Conservation (phyloP, 2,113 vertebrate species). For the Rhinichthys klamathensis region DNA sequence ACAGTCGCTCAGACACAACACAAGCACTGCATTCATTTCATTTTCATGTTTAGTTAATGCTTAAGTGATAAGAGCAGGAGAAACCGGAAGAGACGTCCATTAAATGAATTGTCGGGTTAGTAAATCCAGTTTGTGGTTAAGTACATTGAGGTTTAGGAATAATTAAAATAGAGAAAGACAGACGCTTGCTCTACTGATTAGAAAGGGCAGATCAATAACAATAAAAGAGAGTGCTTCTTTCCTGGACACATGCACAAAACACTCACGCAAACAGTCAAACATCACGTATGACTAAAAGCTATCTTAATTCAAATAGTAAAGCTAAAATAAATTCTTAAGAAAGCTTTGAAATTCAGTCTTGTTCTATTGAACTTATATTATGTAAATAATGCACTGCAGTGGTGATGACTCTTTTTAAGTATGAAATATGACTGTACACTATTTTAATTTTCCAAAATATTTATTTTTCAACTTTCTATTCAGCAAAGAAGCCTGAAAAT, state of each 20-base stretch:
- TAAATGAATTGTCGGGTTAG: conserved; percentile 33
- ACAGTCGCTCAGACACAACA: not conserved
- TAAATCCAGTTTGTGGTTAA: conserved; percentile 36
- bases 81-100: not conserved
- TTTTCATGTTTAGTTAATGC: not conserved
- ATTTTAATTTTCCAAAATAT: too few species aligned
- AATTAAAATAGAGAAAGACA: conserved; percentile 19
- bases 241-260: not conserved
- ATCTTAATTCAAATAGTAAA: not conserved
- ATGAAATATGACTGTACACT: not conserved
- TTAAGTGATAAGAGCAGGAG: not conserved
- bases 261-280: not conserved
- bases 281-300: too few species aligned
- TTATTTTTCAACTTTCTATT: too few species aligned
- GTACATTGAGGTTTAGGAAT: not conserved
- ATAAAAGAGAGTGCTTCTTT: not conserved
- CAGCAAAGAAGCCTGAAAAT: too few species aligned
- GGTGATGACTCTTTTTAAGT: not conserved
- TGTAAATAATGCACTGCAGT: not conserved
- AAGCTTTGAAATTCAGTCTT: not conserved
- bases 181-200: not conserved
- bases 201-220: conserved; percentile 8
- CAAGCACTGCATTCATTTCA: not conserved
- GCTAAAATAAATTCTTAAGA: not conserved
- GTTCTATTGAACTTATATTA: not conserved